Base-by-base conservation (phyloP, 2,113 vertebrate species). In the Pomatorhinus ruficollis region DNA sequence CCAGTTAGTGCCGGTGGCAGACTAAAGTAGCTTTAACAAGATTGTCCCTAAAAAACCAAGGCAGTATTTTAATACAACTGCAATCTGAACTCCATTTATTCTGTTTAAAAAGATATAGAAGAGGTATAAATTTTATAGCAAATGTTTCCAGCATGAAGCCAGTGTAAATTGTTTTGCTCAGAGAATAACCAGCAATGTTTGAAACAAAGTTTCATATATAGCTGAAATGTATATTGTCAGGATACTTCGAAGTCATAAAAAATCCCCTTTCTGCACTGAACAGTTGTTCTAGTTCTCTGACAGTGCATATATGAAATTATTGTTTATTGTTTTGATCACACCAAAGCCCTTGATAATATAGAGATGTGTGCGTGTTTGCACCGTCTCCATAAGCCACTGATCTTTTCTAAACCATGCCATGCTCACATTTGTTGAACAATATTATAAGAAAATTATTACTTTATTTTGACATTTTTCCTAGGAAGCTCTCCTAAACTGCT, bases 401-500 rank as follows among this genome's bases (percentile, higher is more conserved):
- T 70, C 76, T 22, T 94, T 88, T 45, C 68, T 57, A 49, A 81
- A 65, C 71, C 61, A 4, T 37, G 37, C 56, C 4, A 0, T 78
- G 30, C 69, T 95, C 89, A 72, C 65, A 14, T 87, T 93, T 94
- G 65, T 83, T 92, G 72, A 84, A 68, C 68, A 82, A 45, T 92
- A 72, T 90, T 84, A 30, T 39, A 87, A 83, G 64, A 57, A 94
- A 83, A 78, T 86, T 81, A 57, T 84, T 90, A 60, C 76, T 92
- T 69, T 89, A 92, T 96, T 97, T 96, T 81, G 83, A 94, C 92
- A 90, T 81, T 87, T 96, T 93, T 95, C 87, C 40, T 60, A 28
- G 85, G 86, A 92, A 89, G 64, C 80, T 82, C 50, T 89, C 65
- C 86, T 93, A 89, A 94, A 93, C 64, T 56, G 83, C 83, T 92